A percentile compares a stretch with the other conserved stretches of the same genome.
Conservation (phyloP, 2,113 vertebrate genomes). For the Pitta sordida region DNA sequence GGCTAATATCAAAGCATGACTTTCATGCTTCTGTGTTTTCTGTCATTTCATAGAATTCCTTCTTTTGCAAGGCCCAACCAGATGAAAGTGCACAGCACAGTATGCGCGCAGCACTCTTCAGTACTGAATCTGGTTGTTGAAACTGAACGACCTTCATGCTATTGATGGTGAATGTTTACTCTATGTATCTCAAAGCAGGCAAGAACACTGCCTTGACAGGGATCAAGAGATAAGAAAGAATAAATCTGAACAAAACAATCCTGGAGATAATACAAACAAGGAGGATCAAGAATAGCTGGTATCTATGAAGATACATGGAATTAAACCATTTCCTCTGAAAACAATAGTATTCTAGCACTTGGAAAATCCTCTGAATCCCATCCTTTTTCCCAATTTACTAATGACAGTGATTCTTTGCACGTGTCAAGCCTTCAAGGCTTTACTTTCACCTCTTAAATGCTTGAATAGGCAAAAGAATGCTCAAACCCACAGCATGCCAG, state of each 20-base stretch:
- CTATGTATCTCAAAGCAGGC: background rate
- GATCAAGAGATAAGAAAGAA: background rate
- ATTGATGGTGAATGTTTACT: background rate
- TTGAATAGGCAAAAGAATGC: background rate
- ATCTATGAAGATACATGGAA: background rate
- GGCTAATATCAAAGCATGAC: background rate
- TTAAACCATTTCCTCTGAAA: background rate
- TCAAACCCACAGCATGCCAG: background rate
- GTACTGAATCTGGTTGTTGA: background rate
- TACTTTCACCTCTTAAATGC: background rate
- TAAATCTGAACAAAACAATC: background rate
- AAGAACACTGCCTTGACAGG: slow-evolving; percentile 1
- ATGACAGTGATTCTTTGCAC: background rate
- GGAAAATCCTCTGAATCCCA: background rate
- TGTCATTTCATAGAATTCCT: background rate
- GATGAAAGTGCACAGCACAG: background rate
- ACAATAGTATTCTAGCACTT: background rate
- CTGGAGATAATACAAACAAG: background rate
- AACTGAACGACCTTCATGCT: background rate
- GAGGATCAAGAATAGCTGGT: background rate
- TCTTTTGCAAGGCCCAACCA: background rate
- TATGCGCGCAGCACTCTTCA: background rate
- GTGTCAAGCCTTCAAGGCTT: background rate
- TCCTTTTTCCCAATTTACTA: background rate
- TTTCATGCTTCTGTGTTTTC: background rate